Conservation (phyloP, 2,113 vertebrate genomes). For the Plecturocebus donacophilus region DNA sequence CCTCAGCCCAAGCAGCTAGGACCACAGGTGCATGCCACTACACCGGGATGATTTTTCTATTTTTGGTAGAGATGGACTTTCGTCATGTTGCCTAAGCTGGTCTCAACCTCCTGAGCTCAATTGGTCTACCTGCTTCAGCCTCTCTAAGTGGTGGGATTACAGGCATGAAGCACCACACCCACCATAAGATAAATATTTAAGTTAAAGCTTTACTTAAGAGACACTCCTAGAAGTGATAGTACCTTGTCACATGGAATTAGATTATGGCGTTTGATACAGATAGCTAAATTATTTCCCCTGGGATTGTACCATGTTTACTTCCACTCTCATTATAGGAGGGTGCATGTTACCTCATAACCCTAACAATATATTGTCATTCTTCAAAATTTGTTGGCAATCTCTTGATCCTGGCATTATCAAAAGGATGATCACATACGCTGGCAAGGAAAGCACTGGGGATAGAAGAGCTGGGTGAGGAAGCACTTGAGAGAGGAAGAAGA, state of each 20-base stretch:
- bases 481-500: accelerated
- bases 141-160: no score
- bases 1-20: no score
- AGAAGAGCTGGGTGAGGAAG: neutral
- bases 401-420: neutral
- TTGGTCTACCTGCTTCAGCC: no score
- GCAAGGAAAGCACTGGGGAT: neutral
- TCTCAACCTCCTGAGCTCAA: no score
- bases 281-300: neutral
- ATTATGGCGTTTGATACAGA: neutral
- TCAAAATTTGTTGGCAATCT: neutral
- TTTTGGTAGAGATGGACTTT: no score
- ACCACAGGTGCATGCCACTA: no score
- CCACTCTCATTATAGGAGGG: neutral
- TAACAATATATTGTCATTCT: neutral
- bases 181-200: neutral
- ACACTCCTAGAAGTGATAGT: neutral
- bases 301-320: neutral
- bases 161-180: no score
- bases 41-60: no score
- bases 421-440: neutral
- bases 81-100: no score
- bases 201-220: neutral
- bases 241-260: neutral
- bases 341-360: neutral